Percentiles rank a stretch among this genome's conserved stretches.
These are phyloP conservation scores for Poeciliopsis presidionis DNA, from an alignment of 2,797 vertebrate genomes.

Conservation along the genomic window DNA sequence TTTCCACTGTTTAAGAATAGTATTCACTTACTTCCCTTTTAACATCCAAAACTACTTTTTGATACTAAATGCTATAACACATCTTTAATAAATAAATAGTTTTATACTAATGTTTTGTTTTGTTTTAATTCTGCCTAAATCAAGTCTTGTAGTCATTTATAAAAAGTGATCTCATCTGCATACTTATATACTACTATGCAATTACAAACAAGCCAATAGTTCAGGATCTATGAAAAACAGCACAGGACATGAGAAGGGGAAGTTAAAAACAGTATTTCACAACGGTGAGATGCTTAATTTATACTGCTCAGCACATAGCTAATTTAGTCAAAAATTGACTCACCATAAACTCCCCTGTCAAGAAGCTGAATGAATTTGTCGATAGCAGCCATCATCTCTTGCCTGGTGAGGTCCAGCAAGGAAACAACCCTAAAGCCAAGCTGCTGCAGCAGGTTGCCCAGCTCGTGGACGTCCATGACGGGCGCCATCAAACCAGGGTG, in stretches of 20 bases:
- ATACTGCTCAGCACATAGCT: not conserved
- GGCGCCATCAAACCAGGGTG: slow-evolving; percentile 87
- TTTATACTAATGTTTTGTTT: not conserved
- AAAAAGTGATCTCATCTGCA: slow-evolving; percentile 35
- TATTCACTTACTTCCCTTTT: not conserved
- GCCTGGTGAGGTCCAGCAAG: slow-evolving; percentile 86
- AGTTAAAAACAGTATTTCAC: slow-evolving; percentile 16
- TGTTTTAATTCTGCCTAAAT: not conserved
- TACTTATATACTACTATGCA: slow-evolving; percentile 5
- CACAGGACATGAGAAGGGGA: not conserved
- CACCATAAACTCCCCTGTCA: slow-evolving; percentile 87
- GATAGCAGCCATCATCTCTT: slow-evolving; percentile 84
- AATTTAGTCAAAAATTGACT: slow-evolving; percentile 37
- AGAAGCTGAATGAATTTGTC: slow-evolving; percentile 86
- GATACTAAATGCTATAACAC: not conserved
- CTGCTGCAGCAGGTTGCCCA: slow-evolving; percentile 83
- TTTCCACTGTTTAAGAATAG: slow-evolving; percentile 11
- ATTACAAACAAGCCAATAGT: slow-evolving; percentile 7
- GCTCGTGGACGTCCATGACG: slow-evolving; percentile 85
- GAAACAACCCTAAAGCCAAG: slow-evolving; percentile 89
- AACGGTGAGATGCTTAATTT: not conserved
- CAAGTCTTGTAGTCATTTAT: not conserved
- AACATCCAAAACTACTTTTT: not conserved
- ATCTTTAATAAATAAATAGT: not conserved
- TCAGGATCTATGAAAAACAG: slow-evolving; percentile 24